Percentiles rank a stretch among this genome's conserved stretches.
Conservation (phyloP, 2,113 vertebrate species). For the Myanophis thanlyinensis region DNA sequence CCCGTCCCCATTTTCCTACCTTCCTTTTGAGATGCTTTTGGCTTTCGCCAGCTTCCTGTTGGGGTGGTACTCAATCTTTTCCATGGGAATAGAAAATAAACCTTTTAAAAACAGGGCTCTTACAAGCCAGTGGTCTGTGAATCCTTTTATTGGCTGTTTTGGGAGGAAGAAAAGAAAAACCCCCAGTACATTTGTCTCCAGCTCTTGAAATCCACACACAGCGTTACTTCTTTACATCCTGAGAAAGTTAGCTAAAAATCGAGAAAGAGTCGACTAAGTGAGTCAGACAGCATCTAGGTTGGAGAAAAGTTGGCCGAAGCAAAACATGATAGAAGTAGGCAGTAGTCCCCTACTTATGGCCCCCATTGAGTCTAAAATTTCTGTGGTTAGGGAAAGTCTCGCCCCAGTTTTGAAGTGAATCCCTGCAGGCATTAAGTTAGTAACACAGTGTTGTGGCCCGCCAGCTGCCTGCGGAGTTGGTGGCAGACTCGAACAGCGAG, state of each 20-base stretch:
- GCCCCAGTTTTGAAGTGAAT: too few species aligned
- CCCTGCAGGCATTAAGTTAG: too few species aligned
- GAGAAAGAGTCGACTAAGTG: neutral
- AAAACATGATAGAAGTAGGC: neutral
- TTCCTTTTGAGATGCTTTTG: neutral
- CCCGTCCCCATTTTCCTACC: too few species aligned
- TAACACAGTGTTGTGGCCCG: too few species aligned
- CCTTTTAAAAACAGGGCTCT: neutral
- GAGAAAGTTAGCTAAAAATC: neutral
- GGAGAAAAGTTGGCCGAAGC: neutral
- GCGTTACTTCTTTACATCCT: neutral
- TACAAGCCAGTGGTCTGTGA: neutral
- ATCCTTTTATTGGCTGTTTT: neutral
- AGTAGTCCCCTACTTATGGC: too few species aligned
- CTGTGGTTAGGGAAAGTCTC: too few species aligned
- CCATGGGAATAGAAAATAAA: neutral
- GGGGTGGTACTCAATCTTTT: neutral
- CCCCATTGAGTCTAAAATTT: too few species aligned
- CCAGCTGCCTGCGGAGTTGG: too few species aligned
- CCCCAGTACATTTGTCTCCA: rapidly evolving
- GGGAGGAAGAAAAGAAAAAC: too few species aligned
- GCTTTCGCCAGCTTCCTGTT: neutral
- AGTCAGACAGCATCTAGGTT: neutral
- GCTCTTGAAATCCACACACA: neutral
- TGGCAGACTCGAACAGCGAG: too few species aligned